A percentile compares a stretch with the other conserved stretches of the same genome.
Evolutionary conservation across 2,797 vertebrate species (phyloP).

Genomic region (Intellagama lesueurii): DNA sequence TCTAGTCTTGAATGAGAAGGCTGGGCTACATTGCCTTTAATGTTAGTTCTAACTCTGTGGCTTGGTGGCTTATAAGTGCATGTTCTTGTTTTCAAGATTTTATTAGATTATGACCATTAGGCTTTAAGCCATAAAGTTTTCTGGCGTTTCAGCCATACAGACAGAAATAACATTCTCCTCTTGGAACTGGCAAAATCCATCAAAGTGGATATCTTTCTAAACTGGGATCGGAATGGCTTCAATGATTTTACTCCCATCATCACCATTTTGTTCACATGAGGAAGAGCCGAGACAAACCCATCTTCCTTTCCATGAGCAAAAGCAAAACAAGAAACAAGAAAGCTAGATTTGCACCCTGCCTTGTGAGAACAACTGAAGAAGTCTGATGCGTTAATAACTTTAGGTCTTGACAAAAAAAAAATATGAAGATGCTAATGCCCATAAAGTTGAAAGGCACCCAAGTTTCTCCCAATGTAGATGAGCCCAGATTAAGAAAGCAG

Average conservation of each 20-base stretch:
- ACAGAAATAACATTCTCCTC: slow-evolving; percentile 29
- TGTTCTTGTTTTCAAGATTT: too few species aligned
- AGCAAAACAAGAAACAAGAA: slow-evolving; percentile 62
- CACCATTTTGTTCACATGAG: background rate
- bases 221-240: slow-evolving; percentile 37
- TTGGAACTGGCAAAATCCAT: slow-evolving; percentile 44
- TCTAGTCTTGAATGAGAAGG: too few species aligned
- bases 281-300: background rate
- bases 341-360: slow-evolving; percentile 67
- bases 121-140: background rate
- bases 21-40: too few species aligned
- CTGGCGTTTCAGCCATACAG: background rate
- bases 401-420: slow-evolving; percentile 74
- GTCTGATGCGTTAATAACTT: slow-evolving; percentile 75
- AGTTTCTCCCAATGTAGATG: slow-evolving; percentile 86
- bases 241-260: slow-evolving; percentile 10
- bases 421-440: slow-evolving; percentile 61
- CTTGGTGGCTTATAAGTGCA: too few species aligned
- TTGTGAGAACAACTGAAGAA: slow-evolving; percentile 71
- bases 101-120: too few species aligned
- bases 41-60: too few species aligned
- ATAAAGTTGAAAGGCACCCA: slow-evolving; percentile 72
- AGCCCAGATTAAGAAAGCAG: slow-evolving; percentile 84
- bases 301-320: slow-evolving; percentile 45
- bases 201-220: slow-evolving; percentile 14